Base-by-base conservation (phyloP, 1,140 invertebrate species). In the Paralvinella palmiformis region DNA sequence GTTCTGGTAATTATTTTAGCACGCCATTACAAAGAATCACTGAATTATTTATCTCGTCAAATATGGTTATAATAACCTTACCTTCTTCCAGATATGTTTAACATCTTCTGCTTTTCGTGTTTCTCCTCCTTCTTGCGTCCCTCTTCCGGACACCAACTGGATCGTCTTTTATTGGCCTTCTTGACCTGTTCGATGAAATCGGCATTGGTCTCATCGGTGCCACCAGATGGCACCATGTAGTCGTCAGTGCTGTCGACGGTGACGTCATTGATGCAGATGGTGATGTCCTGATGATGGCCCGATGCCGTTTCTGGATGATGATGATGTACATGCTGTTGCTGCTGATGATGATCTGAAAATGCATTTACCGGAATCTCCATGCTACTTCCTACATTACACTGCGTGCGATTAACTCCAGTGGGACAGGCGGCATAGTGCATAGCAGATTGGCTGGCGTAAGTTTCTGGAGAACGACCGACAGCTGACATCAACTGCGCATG, bases 201-300 rank as follows among this genome's bases (percentile, higher is more conserved):
- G n/a, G n/a, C n/a, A n/a, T n/a, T n/a, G 1, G 57, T 22, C 33
- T 61, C 63, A 5, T 44, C 33, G n/a, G 45, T 45, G 35, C 50
- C 41, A 33, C 41, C 41, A 50, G 22, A 32, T 1, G 59, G 22
- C 22, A 24, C 45, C n/a, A 33, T 22, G n/a, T 65, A 53, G 53
- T 73, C 72, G n/a, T 64, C 65, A 27, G 69, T 67, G 59, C 70
- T 73, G 50, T 74, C 73, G 7, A 75, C 63, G 7, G 74, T 77
- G 29, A 75, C 66, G 22, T 74, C 75, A 60, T 77, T 76, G 37
- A 77, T 68, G 64, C 73, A 74, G 66, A 77, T 77, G 35, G 70
- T 68, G 4, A 75, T 69, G 35, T 63, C 61, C 55, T 33, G 27
- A 57, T 36, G 27, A 24, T 32, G 24, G 17, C 27, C 17, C 10